Percentiles rank a stretch among this genome's conserved stretches.
Evolutionary conservation across 2,797 vertebrate genomes (phyloP).

Genomic region (Mallotus villosus): DNA sequence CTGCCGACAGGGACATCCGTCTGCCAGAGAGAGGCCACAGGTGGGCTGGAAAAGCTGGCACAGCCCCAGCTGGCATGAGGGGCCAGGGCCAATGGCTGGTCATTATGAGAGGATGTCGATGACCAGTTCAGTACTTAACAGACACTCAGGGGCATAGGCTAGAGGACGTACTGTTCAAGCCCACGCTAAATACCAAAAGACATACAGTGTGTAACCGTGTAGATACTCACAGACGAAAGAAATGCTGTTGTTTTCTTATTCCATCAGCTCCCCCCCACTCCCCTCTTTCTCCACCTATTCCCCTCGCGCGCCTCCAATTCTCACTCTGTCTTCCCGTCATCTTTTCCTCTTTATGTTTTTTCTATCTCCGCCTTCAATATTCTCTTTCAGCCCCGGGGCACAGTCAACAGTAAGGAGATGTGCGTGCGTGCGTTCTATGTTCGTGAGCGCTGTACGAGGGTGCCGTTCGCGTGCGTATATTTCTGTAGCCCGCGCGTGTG

Average conservation of each 20-base stretch:
- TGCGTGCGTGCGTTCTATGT: background rate
- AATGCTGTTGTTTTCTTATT: too few species aligned
- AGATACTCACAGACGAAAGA: too few species aligned
- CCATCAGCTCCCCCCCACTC: background rate
- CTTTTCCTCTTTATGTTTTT: background rate
- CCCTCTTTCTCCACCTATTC: background rate
- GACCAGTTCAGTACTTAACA: background rate
- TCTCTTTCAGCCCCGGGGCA: background rate
- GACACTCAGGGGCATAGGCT: background rate
- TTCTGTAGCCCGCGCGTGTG: background rate
- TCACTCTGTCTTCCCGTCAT: background rate
- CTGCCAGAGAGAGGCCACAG: slow-evolving; percentile 47
- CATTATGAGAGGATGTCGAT: background rate
- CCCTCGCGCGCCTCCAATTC: background rate
- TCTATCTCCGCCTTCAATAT: background rate
- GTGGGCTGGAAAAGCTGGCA: slow-evolving; percentile 33
- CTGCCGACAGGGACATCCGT: slow-evolving; percentile 53
- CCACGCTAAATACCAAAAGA: too few species aligned
- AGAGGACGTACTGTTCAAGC: background rate
- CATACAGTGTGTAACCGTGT: too few species aligned
- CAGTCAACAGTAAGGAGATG: background rate
- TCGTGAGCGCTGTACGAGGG: background rate
- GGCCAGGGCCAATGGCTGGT: too few species aligned
- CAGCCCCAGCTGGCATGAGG: slow-evolving; percentile 29
- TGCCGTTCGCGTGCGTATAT: background rate